Percentiles rank a stretch among this genome's conserved stretches.
Evolutionary conservation across 2,113 vertebrate species (phyloP).

Genomic region (Oryzias melastigma): DNA sequence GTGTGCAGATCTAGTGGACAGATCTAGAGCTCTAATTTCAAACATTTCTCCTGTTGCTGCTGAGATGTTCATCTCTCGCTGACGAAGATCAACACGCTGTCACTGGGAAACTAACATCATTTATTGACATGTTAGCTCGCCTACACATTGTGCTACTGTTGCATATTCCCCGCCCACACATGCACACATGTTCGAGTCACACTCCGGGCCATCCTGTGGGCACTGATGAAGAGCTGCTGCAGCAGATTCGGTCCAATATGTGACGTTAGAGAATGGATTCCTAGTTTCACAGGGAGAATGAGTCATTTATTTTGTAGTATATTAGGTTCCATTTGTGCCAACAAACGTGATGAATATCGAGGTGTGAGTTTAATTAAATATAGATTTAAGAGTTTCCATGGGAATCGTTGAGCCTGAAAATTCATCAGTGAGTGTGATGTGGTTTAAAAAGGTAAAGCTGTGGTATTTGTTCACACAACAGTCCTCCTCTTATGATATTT

Average conservation of each 20-base stretch:
- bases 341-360: constrained; percentile 59
- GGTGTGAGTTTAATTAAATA: constrained; percentile 69
- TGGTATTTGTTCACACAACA: constrained; percentile 16
- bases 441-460: constrained; percentile 30
- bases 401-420: constrained; percentile 51
- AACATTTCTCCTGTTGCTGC: constrained; percentile 10
- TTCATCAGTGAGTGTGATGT: constrained; percentile 51
- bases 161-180: constrained; percentile 16
- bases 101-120: constrained; percentile 23
- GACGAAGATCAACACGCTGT: constrained; percentile 14
- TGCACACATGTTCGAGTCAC: constrained; percentile 9
- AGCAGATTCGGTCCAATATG: constrained; percentile 25
- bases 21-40: background rate
- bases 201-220: background rate
- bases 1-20: constrained; percentile 22
- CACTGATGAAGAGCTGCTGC: constrained; percentile 7
- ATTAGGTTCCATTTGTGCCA: constrained; percentile 62
- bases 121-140: constrained; percentile 1
- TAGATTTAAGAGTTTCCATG: constrained; percentile 61
- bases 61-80: constrained; percentile 22
- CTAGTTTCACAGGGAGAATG: constrained; percentile 39
- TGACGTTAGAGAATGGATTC: constrained; percentile 53
- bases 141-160: constrained; percentile 7
- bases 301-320: constrained; percentile 62
- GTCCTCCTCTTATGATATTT: constrained; percentile 6